Conservation (phyloP, 1,140 invertebrate species). For the Mylabris phalerata region DNA sequence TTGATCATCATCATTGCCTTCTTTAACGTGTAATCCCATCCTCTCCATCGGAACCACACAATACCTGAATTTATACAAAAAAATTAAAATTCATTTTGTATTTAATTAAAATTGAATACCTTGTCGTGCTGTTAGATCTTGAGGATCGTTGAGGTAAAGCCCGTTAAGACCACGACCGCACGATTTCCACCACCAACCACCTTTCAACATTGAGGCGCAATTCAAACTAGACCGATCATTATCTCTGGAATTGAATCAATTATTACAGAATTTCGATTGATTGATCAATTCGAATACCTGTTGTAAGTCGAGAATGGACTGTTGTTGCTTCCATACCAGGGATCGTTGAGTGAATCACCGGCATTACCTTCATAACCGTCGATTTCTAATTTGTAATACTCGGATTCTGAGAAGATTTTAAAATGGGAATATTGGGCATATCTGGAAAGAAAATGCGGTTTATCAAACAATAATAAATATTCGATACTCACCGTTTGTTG, state of each 20-base stretch:
- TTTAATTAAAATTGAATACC: constrained; percentile 45
- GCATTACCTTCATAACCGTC: constrained; percentile 88
- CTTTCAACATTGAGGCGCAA: constrained; percentile 87
- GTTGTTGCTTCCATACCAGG: constrained; percentile 88
- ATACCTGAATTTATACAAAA: constrained; percentile 54
- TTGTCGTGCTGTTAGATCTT: constrained; percentile 81
- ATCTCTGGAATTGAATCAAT: constrained; percentile 53
- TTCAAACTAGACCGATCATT: constrained; percentile 85
- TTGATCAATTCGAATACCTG: constrained; percentile 47
- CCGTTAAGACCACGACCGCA: constrained; percentile 83
- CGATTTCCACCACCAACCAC: constrained; percentile 93
- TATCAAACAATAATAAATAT: not conserved
- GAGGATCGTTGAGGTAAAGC: constrained; percentile 78
- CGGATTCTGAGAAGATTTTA: constrained; percentile 82
- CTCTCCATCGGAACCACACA: constrained; percentile 90
- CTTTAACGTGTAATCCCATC: constrained; percentile 88
- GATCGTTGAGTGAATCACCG: constrained; percentile 83
- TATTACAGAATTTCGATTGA: not conserved
- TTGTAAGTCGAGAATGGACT: constrained; percentile 89
- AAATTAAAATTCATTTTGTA: too few relatives aligned
- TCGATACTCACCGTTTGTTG: constrained; percentile 79
- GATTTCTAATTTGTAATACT: constrained; percentile 88
- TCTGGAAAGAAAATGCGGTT: constrained; percentile 43
- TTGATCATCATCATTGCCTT: constrained; percentile 87
- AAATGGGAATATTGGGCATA: constrained; percentile 88